Conservation (phyloP, 2,797 vertebrate genomes). For the Hippocampus kuda region DNA sequence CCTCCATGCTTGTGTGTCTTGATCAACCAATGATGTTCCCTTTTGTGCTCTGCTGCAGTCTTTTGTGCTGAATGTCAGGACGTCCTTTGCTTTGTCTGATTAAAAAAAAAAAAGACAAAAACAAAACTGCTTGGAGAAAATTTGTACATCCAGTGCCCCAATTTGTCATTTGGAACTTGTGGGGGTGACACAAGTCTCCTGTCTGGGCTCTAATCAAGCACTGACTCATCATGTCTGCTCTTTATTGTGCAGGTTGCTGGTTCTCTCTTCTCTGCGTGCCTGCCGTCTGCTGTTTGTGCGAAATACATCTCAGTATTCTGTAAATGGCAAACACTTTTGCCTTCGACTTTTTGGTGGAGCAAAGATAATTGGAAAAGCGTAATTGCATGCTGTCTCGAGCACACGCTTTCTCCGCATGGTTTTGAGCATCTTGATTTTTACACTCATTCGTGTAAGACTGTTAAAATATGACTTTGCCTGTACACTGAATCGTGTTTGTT, state of each 20-base stretch:
- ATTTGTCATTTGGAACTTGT: constrained; percentile 37
- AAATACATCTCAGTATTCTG: constrained; percentile 6
- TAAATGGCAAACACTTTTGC: constrained; percentile 24
- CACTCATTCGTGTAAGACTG: neutral
- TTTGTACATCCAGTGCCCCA: constrained; percentile 42
- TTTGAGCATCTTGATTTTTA: constrained; percentile 32
- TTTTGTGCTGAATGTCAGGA: neutral
- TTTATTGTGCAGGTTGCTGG: constrained; percentile 14
- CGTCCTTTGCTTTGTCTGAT: neutral
- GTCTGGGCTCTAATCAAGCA: constrained; percentile 43
- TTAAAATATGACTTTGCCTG: neutral
- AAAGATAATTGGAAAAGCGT: constrained; percentile 23
- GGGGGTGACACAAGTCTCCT: constrained; percentile 28
- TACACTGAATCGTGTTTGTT: neutral
- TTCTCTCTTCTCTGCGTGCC: neutral
- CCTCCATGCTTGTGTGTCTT: neutral
- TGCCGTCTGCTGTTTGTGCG: constrained; percentile 10
- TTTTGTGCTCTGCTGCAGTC: neutral
- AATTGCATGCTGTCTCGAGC: constrained; percentile 15
- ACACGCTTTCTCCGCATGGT: constrained; percentile 10
- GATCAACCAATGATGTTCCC: neutral
- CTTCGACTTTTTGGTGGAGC: neutral
- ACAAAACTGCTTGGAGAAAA: constrained; percentile 31
- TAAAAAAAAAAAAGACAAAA: constrained; percentile 26
- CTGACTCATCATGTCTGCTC: constrained; percentile 36